A percentile compares a stretch with the other conserved stretches of the same genome.
phyloP scores from a whole-genome alignment of 1,140 invertebrate species.

The Pogonomyrmex californicus region DNA sequence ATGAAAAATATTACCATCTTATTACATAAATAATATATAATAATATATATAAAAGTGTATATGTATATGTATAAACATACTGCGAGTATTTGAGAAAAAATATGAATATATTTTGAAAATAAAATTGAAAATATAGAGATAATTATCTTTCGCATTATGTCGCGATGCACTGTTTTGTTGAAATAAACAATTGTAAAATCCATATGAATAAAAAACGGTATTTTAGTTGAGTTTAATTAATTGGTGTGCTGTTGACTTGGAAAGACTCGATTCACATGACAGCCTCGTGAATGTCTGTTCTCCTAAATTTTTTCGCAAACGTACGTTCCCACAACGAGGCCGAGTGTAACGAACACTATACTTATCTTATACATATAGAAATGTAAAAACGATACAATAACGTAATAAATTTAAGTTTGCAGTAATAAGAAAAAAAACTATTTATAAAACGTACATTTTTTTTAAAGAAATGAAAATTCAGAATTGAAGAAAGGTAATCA shows the following conservation, averaged over 20 bases:
- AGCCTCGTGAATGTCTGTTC: constrained; percentile 5
- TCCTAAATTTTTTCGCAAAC: constrained; percentile 24
- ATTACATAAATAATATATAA: not conserved
- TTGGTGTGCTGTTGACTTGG: not conserved
- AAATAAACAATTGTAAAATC: not conserved
- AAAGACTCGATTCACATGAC: constrained; percentile 43
- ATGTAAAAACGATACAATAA: not conserved
- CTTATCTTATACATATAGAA: constrained; percentile 4
- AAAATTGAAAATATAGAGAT: not conserved
- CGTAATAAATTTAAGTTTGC: not conserved
- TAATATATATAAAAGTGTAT: not conserved
- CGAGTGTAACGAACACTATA: constrained; percentile 10
- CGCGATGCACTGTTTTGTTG: not conserved
- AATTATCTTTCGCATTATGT: not conserved
- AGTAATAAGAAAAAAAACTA: not conserved
- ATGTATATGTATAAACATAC: not conserved
- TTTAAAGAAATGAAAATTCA: not conserved
- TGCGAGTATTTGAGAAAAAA: not conserved
- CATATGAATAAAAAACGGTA: not conserved
- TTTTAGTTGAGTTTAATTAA: not conserved
- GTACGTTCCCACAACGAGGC: not conserved
- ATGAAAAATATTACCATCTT: too few relatives aligned
- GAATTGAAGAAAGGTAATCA: not conserved
- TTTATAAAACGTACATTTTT: not conserved
- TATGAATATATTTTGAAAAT: not conserved